phyloP scores from a whole-genome alignment of 2,113 vertebrate species.

The Hippolais icterina region DNA sequence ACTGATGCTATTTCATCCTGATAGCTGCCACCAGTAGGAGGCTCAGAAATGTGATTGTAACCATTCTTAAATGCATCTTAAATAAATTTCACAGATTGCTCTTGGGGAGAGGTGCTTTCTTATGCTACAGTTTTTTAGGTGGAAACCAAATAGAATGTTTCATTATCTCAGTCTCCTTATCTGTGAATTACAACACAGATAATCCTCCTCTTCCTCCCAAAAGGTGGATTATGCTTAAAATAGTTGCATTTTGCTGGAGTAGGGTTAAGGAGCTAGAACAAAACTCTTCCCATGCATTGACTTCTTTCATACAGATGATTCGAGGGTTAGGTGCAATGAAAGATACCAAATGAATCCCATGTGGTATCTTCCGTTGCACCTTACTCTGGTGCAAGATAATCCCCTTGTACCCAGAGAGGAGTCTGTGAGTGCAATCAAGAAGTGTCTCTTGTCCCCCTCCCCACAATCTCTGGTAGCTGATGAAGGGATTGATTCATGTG shows the following conservation, averaged over 20 bases:
- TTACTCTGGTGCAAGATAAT: neutral
- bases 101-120: neutral
- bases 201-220: neutral
- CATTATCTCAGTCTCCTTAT: neutral
- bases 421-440: neutral
- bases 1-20: slow-evolving; percentile 43
- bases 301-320: neutral
- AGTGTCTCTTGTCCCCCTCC: accelerated
- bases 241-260: neutral
- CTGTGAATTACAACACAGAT: neutral
- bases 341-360: accelerated
- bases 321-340: neutral
- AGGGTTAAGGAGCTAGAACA: neutral
- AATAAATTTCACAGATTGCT: slow-evolving; percentile 13
- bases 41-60: slow-evolving; percentile 13
- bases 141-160: neutral
- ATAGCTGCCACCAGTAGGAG: slow-evolving; percentile 10
- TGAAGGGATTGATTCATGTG: neutral
- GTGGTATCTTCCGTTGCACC: neutral
- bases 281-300: neutral
- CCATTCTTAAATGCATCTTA: slow-evolving; percentile 26
- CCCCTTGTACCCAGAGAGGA: neutral
- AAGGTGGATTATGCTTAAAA: neutral
- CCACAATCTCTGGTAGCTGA: neutral
- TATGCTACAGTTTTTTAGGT: neutral